Base-by-base conservation (phyloP, 2,888 invertebrate genomes). In the Apocheima hispidaria region DNA sequence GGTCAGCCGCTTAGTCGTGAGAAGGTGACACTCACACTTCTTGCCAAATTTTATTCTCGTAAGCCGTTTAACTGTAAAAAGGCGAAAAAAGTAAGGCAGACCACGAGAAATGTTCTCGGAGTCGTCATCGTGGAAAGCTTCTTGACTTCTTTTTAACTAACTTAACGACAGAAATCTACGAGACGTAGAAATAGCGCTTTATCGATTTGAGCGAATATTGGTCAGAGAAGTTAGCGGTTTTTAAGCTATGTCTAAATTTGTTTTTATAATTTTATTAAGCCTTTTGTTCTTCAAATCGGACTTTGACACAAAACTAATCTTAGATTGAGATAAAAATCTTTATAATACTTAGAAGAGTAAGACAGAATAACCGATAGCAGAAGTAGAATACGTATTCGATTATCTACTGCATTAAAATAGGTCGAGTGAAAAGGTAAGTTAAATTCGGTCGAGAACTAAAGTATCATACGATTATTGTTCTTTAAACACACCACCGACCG, bases 381-480 rank as follows among this genome's bases (percentile, higher is more conserved):
- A 49, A 36, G 35, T 49, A 49, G 48, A 33, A 35, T 49, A 14
- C 6, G 48, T 12, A 14, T 7, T n/a, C 10, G 2, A 35, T 21
- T 9, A n/a, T 49, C 14, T 20, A 18, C 21, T 35, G 9, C 6
- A 33, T 36, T 18, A 28, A 36, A 38, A 21, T 36, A 50, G 52
- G 41, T 46, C 21, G n/a, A 49, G 40, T n/a, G 3, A 48, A 54
- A 60, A 59, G 66, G 69, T 69, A 63, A 65, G 69, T 66, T 28
- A 43, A 46, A 14, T 10, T 33, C 44, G 43, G 55, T 38, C 46
- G 53, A 50, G 36, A 53, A 14, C 53, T 12, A 43, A 55, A 55
- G 28, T 28, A 23, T 44, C 12, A 35, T 46, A 20, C 16, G 30
- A 53, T 44, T 49, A n/a, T n/a, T 12, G n/a, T 33, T 26, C 44